A percentile compares a stretch with the other conserved stretches of the same genome.
These are phyloP conservation scores for Cyprinodon variegatus DNA, from an alignment of 2,113 vertebrate species.

Conservation along the genomic window DNA sequence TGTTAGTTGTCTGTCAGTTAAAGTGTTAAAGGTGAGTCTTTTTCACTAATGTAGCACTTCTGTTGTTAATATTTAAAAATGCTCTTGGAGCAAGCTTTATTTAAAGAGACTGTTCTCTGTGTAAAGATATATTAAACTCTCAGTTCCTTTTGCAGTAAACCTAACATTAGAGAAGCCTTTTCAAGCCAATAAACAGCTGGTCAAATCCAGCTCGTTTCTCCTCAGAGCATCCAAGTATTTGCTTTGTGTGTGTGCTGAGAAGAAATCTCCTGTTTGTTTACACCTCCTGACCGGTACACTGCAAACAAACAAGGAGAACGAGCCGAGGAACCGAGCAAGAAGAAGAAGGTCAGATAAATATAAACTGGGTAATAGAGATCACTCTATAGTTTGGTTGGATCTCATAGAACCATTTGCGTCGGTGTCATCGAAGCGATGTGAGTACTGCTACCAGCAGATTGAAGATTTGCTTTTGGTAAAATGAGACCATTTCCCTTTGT, in stretches of 20 bases:
- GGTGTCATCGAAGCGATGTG: background rate
- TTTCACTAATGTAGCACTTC: no score
- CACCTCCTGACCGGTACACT: background rate
- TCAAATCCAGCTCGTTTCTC: background rate
- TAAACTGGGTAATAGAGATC: background rate
- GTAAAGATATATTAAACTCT: background rate
- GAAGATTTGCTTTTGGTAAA: no score
- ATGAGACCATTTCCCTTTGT: no score
- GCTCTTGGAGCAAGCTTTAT: background rate
- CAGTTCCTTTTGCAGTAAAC: background rate
- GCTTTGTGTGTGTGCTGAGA: background rate
- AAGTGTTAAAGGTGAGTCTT: no score
- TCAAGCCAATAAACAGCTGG: background rate
- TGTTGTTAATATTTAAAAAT: background rate
- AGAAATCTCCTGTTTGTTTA: constrained; percentile 1
- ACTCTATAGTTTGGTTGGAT: background rate
- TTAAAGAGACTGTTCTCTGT: no score
- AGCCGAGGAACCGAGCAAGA: background rate
- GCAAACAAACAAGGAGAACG: background rate
- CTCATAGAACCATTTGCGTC: background rate
- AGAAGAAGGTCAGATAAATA: constrained; percentile 10
- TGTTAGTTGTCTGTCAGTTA: no score
- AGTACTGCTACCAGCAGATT: background rate
- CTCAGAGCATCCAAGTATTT: background rate
- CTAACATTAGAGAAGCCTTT: constrained; percentile 3